A percentile compares a stretch with the other conserved stretches of the same genome.
Conservation (phyloP, 2,888 invertebrate genomes). For the Perizoma affinitatum region DNA sequence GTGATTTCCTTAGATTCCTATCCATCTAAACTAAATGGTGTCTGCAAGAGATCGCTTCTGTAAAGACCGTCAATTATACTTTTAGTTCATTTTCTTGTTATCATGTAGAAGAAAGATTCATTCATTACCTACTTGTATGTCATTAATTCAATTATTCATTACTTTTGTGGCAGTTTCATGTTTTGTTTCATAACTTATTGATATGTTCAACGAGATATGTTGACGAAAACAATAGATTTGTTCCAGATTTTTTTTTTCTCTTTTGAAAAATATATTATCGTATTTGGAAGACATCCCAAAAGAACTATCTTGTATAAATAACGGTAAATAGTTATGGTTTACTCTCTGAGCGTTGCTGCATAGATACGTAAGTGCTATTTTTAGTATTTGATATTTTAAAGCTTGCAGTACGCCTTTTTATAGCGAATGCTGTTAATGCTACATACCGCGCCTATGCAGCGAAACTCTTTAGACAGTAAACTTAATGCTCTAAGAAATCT, state of each 20-base stretch:
- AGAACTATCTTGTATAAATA: conserved; percentile 7
- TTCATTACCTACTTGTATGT: too few species aligned
- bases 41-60: too few species aligned
- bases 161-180: conserved; percentile 14
- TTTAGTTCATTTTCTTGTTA: too few species aligned
- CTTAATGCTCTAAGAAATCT: conserved; percentile 12
- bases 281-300: conserved; percentile 33
- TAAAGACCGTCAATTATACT: too few species aligned
- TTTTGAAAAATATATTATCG: conserved; percentile 14
- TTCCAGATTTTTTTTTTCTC: conserved; percentile 2
- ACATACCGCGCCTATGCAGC: conserved; percentile 1
- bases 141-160: neutral
- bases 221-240: conserved; percentile 22
- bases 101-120: too few species aligned
- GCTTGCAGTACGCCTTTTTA: neutral
- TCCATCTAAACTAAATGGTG: too few species aligned
- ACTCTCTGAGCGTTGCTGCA: neutral
- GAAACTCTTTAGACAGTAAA: conserved; percentile 1
- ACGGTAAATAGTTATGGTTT: neutral
- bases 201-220: conserved; percentile 64
- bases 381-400: neutral
- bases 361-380: neutral
- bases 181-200: conserved; percentile 33
- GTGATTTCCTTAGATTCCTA: too few species aligned
- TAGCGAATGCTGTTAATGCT: too few species aligned